Evolutionary conservation across 2,113 vertebrate species (phyloP).

Genomic region (Apodemus speciosus): DNA sequence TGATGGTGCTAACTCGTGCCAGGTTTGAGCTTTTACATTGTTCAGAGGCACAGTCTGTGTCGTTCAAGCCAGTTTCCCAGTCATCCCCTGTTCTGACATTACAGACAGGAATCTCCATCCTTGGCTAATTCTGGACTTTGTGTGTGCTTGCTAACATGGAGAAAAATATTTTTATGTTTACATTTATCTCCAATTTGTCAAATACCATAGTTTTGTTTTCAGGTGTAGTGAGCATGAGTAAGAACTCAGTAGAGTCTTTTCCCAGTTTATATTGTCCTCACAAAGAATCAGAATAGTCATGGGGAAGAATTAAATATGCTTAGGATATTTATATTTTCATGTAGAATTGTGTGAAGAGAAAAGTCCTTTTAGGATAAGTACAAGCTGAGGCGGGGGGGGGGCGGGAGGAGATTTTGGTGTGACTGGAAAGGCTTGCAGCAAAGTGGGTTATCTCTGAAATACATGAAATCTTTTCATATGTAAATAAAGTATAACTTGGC

Average conservation of each 20-base stretch:
- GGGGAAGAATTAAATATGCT: not conserved
- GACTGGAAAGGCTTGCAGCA: not conserved
- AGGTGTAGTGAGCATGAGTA: not conserved
- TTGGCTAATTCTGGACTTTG: not conserved
- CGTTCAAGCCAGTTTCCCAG: not conserved
- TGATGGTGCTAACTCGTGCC: not conserved
- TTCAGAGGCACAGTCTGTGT: not conserved
- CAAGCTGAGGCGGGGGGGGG: not conserved
- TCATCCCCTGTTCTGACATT: not conserved
- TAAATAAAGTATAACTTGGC: slow-evolving; percentile 34
- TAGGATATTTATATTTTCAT: not conserved
- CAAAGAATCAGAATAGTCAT: not conserved
- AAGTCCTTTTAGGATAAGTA: not conserved
- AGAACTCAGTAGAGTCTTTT: not conserved
- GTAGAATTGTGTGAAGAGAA: not conserved
- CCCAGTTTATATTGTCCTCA: not conserved
- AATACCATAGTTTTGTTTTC: not conserved
- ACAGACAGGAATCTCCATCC: not conserved
- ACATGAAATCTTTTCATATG: slow-evolving; percentile 1
- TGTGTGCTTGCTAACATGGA: not conserved
- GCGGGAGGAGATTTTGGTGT: not conserved
- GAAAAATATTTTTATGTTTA: not conserved
- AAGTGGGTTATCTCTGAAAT: slow-evolving; percentile 23
- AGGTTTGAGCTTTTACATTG: not conserved
- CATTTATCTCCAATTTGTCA: not conserved